Conservation (phyloP, 2,113 vertebrate species). For the Elanus axillaris region DNA sequence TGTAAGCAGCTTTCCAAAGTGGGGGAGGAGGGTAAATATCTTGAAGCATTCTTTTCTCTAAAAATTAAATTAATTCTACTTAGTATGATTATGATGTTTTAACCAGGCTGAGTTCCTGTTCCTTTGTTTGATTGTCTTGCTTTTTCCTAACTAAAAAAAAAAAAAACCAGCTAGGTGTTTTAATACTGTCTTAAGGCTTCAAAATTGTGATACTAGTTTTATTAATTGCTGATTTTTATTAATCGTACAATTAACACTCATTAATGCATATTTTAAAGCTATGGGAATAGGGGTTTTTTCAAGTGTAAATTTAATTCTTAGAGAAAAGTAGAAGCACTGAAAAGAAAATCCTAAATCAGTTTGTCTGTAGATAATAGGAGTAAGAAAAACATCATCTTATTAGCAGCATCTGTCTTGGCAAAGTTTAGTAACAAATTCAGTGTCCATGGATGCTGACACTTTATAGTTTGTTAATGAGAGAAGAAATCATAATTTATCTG, state of each 20-base stretch:
- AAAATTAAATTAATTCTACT: neutral
- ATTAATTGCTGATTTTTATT: neutral
- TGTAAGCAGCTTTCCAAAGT: neutral
- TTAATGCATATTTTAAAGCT: neutral
- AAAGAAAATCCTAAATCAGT: neutral
- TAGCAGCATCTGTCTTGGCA: neutral
- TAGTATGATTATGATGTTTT: neutral
- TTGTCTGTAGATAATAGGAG: neutral
- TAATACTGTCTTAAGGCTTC: neutral
- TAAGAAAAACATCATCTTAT: neutral
- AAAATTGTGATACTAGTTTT: neutral
- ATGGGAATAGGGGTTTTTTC: neutral
- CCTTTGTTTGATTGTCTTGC: neutral
- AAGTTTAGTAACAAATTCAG: neutral
- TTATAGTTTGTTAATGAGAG: constrained; percentile 8
- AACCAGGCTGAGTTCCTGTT: neutral
- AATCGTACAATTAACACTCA: neutral
- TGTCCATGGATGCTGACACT: neutral
- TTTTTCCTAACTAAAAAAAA: neutral
- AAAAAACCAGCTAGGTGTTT: neutral
- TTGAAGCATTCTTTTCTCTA: neutral
- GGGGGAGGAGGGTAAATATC: rapidly evolving
- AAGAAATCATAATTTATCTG: constrained; percentile 40
- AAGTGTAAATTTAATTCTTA: neutral
- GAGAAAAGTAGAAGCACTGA: neutral